Conservation (phyloP, 2,888 invertebrate species). For the Pasiphila rectangulata region DNA sequence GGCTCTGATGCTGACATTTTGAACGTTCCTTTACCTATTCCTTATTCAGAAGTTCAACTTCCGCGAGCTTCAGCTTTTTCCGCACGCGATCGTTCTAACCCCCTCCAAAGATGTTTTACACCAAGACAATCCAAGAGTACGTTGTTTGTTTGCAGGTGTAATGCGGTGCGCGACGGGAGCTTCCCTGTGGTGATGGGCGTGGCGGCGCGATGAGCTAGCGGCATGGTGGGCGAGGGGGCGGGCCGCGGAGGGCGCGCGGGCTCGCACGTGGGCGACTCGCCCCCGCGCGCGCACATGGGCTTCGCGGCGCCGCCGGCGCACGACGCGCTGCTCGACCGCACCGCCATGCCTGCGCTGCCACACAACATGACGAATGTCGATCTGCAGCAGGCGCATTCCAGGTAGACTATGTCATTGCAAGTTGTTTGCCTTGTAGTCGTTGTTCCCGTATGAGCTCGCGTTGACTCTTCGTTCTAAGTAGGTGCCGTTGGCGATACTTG, state of each 20-base stretch:
- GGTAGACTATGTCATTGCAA: too few relatives aligned
- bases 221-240: conserved; percentile 82
- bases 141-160: conserved; percentile 15
- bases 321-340: conserved; percentile 81
- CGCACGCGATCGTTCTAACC: too few relatives aligned
- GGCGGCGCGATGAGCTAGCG: conserved; percentile 76
- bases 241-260: conserved; percentile 82
- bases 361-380: conserved; percentile 57
- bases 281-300: conserved; percentile 81
- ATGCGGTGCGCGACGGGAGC: conserved; percentile 46
- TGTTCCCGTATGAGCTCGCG: too few relatives aligned
- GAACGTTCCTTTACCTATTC: too few relatives aligned
- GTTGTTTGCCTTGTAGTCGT: too few relatives aligned
- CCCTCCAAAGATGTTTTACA: too few relatives aligned
- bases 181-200: conserved; percentile 56
- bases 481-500: too few relatives aligned
- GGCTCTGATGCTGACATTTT: too few relatives aligned
- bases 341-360: conserved; percentile 53
- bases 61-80: too few relatives aligned
- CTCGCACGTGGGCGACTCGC: conserved; percentile 82
- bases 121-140: too few relatives aligned
- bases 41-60: too few relatives aligned
- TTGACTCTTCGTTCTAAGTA: too few relatives aligned
- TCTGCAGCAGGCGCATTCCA: conserved; percentile 87
- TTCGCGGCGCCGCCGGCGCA: conserved; percentile 80